Evolutionary conservation across 1,140 invertebrate species (phyloP).

Genomic region (Anoplophora glabripennis): DNA sequence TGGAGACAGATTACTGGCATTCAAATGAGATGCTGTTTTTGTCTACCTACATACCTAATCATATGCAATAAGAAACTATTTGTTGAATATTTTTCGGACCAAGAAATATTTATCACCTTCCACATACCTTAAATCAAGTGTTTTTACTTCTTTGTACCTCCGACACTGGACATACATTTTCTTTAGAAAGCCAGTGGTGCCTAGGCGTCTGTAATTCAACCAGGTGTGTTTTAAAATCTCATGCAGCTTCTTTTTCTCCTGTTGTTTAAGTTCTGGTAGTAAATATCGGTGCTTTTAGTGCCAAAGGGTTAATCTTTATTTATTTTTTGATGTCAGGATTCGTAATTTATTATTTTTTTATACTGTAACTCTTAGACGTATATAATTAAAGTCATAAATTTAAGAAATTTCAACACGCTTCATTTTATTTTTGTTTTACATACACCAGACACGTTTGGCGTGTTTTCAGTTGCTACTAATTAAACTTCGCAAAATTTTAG

Average conservation of each 20-base stretch:
- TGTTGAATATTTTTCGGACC: no score
- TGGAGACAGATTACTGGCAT: no score
- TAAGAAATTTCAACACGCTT: slow-evolving; percentile 6
- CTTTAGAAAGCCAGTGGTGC: slow-evolving; percentile 11
- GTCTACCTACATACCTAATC: no score
- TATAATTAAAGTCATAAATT: slow-evolving; percentile 9
- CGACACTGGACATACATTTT: not conserved
- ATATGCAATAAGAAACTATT: no score
- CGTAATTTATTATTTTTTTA: slow-evolving; percentile 11
- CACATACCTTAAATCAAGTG: no score
- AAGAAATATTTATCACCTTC: no score
- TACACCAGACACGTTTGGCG: no score
- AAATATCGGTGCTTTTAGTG: slow-evolving; percentile 14
- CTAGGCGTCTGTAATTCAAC: slow-evolving; percentile 8
- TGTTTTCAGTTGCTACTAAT: no score
- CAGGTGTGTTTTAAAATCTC: slow-evolving; percentile 17
- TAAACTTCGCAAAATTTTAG: no score
- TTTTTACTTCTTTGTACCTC: no score
- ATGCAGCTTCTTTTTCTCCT: slow-evolving; percentile 7
- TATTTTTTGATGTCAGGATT: slow-evolving; percentile 5
- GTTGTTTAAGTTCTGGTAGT: slow-evolving; percentile 10
- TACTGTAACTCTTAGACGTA: slow-evolving; percentile 2
- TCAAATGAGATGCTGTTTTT: no score
- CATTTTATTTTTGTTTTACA: no score
- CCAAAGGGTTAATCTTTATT: slow-evolving; percentile 6